Conservation (phyloP, 2,113 vertebrate species). For the Embiotoca jacksoni region DNA sequence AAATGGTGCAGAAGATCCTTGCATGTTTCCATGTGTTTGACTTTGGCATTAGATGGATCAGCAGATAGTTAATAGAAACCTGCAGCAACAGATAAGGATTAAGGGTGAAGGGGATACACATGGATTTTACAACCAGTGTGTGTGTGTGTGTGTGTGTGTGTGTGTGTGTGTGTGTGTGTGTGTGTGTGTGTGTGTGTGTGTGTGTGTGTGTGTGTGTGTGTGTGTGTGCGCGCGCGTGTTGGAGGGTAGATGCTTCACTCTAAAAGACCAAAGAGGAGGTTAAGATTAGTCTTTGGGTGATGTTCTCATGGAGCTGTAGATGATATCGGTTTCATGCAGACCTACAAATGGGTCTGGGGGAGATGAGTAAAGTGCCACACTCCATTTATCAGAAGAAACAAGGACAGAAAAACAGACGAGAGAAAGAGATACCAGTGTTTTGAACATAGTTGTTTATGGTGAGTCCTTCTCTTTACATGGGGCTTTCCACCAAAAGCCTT, state of each 20-base stretch:
- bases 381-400: slow-evolving; percentile 45
- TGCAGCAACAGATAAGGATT: slow-evolving; percentile 33
- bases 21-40: neutral
- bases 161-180: too few species aligned
- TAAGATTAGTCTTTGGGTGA: slow-evolving; percentile 58
- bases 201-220: neutral
- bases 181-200: too few species aligned
- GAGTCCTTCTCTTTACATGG: slow-evolving; percentile 59
- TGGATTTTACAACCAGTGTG: slow-evolving; percentile 35
- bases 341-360: slow-evolving; percentile 40
- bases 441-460: slow-evolving; percentile 51
- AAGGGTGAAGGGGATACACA: slow-evolving; percentile 9
- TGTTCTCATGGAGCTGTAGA: slow-evolving; percentile 41
- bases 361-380: slow-evolving; percentile 24
- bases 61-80: slow-evolving; percentile 28
- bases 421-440: slow-evolving; percentile 51
- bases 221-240: slow-evolving; percentile 13
- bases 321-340: slow-evolving; percentile 55
- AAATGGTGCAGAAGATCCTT: slow-evolving; percentile 20
- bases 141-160: neutral
- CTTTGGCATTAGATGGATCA: slow-evolving; percentile 12
- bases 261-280: slow-evolving; percentile 40
- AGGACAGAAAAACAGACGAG: neutral
- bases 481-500: slow-evolving; percentile 54
- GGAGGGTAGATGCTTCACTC: slow-evolving; percentile 35